These are phyloP conservation scores for Sussaba pulchella DNA, from an alignment of 2,888 invertebrate species.

Conservation along the genomic window DNA sequence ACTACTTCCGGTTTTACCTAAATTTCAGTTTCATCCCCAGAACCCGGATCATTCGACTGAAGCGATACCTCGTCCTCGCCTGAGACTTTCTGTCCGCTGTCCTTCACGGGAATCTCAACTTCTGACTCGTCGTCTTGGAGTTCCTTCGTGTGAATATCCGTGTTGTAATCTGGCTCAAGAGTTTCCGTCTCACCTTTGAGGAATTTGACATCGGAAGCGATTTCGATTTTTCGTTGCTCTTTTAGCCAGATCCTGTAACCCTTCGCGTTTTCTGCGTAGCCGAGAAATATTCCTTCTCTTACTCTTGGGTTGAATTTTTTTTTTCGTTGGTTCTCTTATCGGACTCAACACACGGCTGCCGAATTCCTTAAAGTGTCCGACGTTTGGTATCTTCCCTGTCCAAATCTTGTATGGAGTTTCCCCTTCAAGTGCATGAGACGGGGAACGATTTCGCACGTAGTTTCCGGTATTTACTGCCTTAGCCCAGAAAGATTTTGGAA, in stretches of 20 bases:
- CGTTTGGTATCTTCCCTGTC: not conserved
- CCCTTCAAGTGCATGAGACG: not conserved
- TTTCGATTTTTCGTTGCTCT: not conserved
- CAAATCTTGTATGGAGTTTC: not conserved
- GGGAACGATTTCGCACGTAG: not conserved
- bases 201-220: not conserved
- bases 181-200: not conserved
- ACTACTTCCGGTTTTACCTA: no score
- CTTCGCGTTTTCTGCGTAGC: conserved; percentile 16
- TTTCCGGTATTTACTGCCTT: not conserved
- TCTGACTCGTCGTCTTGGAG: no score
- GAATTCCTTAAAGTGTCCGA: not conserved
- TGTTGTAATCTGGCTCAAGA: not conserved
- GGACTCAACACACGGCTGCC: not conserved
- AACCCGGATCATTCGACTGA: no score
- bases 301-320: not conserved
- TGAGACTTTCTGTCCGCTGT: no score
- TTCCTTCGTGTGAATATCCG: no score
- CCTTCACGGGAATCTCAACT: no score
- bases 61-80: no score
- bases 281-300: not conserved
- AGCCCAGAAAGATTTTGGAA: not conserved
- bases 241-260: conserved; percentile 31
- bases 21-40: no score
- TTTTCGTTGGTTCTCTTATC: not conserved